Percentiles rank a stretch among this genome's conserved stretches.
These are phyloP conservation scores for Sebastes steindachneri DNA, from an alignment of 2,797 vertebrate species.

Conservation along the genomic window DNA sequence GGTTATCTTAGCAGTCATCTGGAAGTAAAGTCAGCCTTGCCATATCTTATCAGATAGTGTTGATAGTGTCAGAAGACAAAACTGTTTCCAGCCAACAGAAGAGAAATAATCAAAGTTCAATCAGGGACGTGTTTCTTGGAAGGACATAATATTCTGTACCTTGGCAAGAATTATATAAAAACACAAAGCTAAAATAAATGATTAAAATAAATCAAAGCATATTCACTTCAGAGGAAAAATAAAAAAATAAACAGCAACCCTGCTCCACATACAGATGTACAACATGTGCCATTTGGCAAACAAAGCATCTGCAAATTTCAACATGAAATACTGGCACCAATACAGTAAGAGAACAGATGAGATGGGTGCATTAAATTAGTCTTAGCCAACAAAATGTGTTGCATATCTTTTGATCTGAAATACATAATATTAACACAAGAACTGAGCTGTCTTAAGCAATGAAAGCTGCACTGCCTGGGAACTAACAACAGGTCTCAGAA, in stretches of 20 bases:
- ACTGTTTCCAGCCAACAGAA: not conserved
- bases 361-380: not conserved
- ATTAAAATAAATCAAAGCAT: not conserved
- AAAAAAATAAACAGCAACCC: not conserved
- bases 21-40: not conserved
- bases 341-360: not conserved
- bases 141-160: not conserved
- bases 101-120: conserved; percentile 7
- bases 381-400: not conserved
- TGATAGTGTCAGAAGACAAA: not conserved
- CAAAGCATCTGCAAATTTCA: not conserved
- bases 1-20: conserved; percentile 6
- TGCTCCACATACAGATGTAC: not conserved
- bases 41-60: not conserved
- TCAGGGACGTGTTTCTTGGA: not conserved
- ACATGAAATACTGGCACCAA: not conserved
- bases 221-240: not conserved
- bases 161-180: not conserved
- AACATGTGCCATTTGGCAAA: not conserved
- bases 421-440: not conserved
- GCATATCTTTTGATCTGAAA: not conserved
- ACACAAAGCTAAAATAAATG: not conserved
- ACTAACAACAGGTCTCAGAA: conserved; percentile 12
- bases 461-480: not conserved
- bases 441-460: not conserved